These are phyloP conservation scores for Panzeria rudis DNA, from an alignment of 2,888 invertebrate species.

Conservation along the genomic window DNA sequence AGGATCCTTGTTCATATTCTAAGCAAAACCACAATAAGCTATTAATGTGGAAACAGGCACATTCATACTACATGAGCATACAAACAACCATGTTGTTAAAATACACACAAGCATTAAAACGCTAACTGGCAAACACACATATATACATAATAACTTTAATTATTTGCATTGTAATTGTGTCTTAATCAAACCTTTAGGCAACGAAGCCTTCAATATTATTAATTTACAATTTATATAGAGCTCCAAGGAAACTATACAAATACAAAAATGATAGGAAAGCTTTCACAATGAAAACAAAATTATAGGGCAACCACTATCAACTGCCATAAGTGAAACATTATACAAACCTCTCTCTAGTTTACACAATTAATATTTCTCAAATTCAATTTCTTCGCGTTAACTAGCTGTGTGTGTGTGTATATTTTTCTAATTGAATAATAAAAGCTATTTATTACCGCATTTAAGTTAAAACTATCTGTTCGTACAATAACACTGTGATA, in stretches of 20 bases:
- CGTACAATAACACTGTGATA: no score
- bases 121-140: no score
- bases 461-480: no score
- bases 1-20: neutral
- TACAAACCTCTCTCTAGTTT: neutral
- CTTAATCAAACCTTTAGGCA: constrained; percentile 11
- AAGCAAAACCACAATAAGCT: neutral
- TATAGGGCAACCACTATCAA: neutral
- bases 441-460: no score
- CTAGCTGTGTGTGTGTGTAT: no score
- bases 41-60: neutral
- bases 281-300: neutral
- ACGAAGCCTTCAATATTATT: neutral
- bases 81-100: neutral
- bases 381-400: no score
- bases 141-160: neutral
- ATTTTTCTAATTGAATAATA: no score
- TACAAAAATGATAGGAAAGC: no score
- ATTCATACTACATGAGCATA: neutral
- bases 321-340: neutral
- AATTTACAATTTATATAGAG: constrained; percentile 1
- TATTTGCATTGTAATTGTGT: constrained; percentile 4
- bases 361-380: no score
- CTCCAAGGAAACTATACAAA: neutral
- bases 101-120: neutral